Percentiles rank a stretch among this genome's conserved stretches.
Evolutionary conservation across 2,797 vertebrate species (phyloP).

Genomic region (Moxostoma hubbsi): DNA sequence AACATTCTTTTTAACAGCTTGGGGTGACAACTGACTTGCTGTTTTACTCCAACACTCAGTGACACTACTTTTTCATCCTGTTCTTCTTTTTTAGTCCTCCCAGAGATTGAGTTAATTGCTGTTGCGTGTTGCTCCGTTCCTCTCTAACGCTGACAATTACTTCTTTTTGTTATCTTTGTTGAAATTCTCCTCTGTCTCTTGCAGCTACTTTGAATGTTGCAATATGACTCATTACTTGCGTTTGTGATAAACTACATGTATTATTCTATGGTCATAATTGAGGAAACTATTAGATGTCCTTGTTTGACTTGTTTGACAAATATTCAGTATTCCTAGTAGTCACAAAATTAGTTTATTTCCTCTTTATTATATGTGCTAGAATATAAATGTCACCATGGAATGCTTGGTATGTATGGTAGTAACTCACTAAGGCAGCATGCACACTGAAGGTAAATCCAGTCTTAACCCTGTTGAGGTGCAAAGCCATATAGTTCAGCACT

Average conservation of each 20-base stretch:
- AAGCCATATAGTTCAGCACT: too few relatives aligned
- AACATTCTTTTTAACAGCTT: slow-evolving; percentile 13
- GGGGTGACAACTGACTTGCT: slow-evolving; percentile 6
- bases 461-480: too few relatives aligned
- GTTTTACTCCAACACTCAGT: slow-evolving; percentile 33
- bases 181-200: slow-evolving; percentile 33
- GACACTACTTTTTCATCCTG: slow-evolving; percentile 24
- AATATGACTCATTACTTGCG: slow-evolving; percentile 41
- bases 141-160: slow-evolving; percentile 39
- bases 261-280: slow-evolving; percentile 33
- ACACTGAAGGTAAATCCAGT: neutral
- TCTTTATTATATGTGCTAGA: neutral
- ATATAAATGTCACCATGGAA: neutral
- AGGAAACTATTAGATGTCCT: slow-evolving; percentile 15
- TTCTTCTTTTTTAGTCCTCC: slow-evolving; percentile 39
- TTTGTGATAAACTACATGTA: slow-evolving; percentile 44
- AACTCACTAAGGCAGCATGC: neutral
- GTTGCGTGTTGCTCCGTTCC: neutral
- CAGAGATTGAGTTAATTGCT: slow-evolving; percentile 51
- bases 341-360: neutral
- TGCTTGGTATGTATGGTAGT: neutral
- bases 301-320: slow-evolving; percentile 24
- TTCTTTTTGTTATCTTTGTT: slow-evolving; percentile 32
- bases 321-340: slow-evolving; percentile 15
- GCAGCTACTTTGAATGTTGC: slow-evolving; percentile 37